These are phyloP conservation scores for Drosophila pruinosa DNA, from an alignment of 1,140 invertebrate species.

Conservation along the genomic window DNA sequence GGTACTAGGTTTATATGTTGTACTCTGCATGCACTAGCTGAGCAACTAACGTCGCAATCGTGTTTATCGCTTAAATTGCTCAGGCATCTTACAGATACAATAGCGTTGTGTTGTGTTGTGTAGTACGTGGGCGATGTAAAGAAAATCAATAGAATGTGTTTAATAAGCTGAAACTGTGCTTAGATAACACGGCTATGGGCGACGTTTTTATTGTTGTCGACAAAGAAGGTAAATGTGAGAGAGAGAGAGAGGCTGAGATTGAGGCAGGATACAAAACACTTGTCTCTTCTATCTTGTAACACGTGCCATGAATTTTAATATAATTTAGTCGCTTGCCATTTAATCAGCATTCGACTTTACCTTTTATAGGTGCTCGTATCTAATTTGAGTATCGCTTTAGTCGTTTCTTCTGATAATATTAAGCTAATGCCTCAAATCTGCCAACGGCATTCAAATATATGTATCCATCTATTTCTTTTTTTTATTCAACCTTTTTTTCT, in stretches of 20 bases:
- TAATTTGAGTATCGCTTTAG: slow-evolving; percentile 38
- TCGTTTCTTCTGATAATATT: slow-evolving; percentile 39
- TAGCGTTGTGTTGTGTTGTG: background rate
- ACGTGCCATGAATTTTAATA: slow-evolving; percentile 53
- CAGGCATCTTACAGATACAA: slow-evolving; percentile 41
- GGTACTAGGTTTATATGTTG: background rate
- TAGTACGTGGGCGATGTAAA: slow-evolving; percentile 8
- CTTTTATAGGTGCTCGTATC: slow-evolving; percentile 22
- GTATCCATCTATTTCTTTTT: background rate
- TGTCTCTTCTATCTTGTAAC: slow-evolving; percentile 36
- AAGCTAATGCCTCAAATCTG: slow-evolving; percentile 42
- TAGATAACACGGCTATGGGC: slow-evolving; percentile 49
- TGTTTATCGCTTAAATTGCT: slow-evolving; percentile 48
- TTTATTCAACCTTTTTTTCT: slow-evolving; percentile 14
- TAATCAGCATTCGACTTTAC: slow-evolving; percentile 33
- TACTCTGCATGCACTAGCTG: slow-evolving; percentile 8
- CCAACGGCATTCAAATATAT: slow-evolving; percentile 20
- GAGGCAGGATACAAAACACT: slow-evolving; percentile 18
- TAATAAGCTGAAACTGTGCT: slow-evolving; percentile 52
- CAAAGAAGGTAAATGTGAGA: background rate
- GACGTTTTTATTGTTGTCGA: slow-evolving; percentile 37
- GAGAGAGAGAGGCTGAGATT: background rate
- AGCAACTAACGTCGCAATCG: slow-evolving; percentile 32
- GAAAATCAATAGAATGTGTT: slow-evolving; percentile 53
- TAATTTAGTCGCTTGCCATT: slow-evolving; percentile 39